Base-by-base conservation (phyloP, 2,888 invertebrate genomes). In the Panzeria rudis region DNA sequence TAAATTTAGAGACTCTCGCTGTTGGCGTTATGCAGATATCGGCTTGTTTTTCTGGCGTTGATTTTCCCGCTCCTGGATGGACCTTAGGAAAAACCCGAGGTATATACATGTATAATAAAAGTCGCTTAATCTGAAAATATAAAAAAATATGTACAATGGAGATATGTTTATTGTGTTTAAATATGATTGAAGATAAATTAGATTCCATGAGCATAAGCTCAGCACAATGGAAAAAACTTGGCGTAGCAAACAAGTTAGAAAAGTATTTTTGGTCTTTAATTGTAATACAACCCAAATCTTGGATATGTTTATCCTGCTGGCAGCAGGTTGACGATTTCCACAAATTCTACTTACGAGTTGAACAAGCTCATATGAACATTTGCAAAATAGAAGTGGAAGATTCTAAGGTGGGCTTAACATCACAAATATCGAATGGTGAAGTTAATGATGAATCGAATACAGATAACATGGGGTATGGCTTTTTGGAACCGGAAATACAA, bases 251-350 rank as follows among this genome's bases (percentile, higher is more conserved):
- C 3, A 29, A 64, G 13, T 44, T 84, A n/a, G 76, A 84, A 11
- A 80, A 68, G 32, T 64, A 80, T 38, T 76, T 84, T 17, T 84
- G 76, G 76, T 29, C 66, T n/a, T 56, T 80, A 17, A 32, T 66
- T 62, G 41, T 25, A 1, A 54, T 72, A 44, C 47, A 47, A 3
- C 13, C 20, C 13, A 32, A 17, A 29, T 62, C 72, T 0, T 47
- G 68, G 32, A 23, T 83, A n/a, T 83, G 83, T 50, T 47, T 56
- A 35, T 20, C 68, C 7, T 83, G 83, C 13, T 83, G 83, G 83
- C 29, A 35, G 17, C 66, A 68, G 20, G 29, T 83, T 17, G 11
- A 78, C 7, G 35, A 17, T 23, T 83, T 83, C 62, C 59, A 83
- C 23, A 73, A 78, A 61, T 83, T 83, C 29, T 83, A 73, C 41